Conservation (phyloP, 2,888 invertebrate species). For the Syrista parreyssii region DNA sequence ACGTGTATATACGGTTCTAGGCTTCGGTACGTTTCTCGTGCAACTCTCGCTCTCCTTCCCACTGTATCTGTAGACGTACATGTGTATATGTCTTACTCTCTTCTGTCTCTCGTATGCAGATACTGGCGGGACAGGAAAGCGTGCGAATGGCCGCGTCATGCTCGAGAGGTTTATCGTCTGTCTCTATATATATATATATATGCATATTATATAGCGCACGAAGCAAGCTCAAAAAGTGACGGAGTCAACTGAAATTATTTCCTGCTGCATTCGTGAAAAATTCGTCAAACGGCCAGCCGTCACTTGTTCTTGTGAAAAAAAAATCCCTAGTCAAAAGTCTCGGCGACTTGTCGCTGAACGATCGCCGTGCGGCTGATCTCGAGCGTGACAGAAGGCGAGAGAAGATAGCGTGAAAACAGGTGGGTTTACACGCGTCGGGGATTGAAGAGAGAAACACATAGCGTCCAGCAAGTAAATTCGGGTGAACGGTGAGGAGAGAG, state of each 20-base stretch:
- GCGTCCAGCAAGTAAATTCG: background rate
- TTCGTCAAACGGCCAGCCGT: background rate
- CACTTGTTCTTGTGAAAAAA: too few relatives aligned
- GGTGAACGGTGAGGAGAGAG: too few relatives aligned
- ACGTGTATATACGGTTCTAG: background rate
- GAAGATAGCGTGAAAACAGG: background rate
- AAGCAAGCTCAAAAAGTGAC: background rate
- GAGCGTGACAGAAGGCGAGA: rapidly evolving
- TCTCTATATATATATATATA: background rate
- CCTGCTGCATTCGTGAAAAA: background rate
- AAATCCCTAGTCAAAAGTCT: background rate
- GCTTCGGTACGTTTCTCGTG: background rate
- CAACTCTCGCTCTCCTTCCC: background rate
- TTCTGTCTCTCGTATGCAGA: background rate
- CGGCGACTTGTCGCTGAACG: conserved; percentile 11
- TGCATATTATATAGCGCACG: background rate
- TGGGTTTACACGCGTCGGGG: conserved; percentile 5
- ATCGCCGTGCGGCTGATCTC: too few relatives aligned
- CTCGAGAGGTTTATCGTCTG: background rate
- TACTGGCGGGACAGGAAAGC: background rate
- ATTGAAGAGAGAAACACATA: background rate
- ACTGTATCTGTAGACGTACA: background rate
- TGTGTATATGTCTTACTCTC: background rate
- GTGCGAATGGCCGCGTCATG: conserved; percentile 6
- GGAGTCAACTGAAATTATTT: background rate